Percentiles rank a stretch among this genome's conserved stretches.
Conservation (phyloP, 2,113 vertebrate species). For the Bubo bubo region DNA sequence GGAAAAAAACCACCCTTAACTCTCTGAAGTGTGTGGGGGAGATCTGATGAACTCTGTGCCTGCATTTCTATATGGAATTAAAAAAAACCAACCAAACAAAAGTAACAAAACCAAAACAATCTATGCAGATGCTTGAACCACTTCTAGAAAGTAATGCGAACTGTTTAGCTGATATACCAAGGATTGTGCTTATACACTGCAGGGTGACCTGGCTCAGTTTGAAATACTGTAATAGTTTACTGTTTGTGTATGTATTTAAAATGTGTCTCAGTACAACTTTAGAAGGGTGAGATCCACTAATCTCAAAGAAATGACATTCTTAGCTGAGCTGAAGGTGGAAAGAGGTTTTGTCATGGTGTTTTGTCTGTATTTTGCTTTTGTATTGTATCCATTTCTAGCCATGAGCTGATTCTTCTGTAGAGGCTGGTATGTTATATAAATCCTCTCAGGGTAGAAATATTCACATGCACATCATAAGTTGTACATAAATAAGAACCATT, state of each 20-base stretch:
- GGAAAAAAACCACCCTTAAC: rapidly evolving
- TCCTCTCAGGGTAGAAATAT: neutral
- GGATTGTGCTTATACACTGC: neutral
- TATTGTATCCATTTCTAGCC: neutral
- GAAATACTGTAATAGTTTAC: neutral
- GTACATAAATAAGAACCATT: neutral
- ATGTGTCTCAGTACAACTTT: neutral
- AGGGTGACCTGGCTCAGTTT: neutral
- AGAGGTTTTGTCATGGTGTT: neutral
- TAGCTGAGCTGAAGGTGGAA: neutral
- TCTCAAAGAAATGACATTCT: neutral
- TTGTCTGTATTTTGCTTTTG: neutral
- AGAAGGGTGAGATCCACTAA: neutral
- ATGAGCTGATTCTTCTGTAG: neutral
- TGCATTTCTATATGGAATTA: neutral
- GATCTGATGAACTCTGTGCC: neutral
- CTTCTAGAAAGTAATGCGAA: neutral
- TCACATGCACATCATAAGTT: neutral
- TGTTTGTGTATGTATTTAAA: neutral
- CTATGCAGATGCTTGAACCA: neutral
- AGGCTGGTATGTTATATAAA: neutral
- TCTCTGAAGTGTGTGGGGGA: neutral
- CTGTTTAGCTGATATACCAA: neutral
- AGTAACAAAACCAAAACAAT: neutral
- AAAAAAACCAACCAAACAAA: neutral